Conservation (phyloP, 2,113 vertebrate genomes). For the Agapornis roseicollis region DNA sequence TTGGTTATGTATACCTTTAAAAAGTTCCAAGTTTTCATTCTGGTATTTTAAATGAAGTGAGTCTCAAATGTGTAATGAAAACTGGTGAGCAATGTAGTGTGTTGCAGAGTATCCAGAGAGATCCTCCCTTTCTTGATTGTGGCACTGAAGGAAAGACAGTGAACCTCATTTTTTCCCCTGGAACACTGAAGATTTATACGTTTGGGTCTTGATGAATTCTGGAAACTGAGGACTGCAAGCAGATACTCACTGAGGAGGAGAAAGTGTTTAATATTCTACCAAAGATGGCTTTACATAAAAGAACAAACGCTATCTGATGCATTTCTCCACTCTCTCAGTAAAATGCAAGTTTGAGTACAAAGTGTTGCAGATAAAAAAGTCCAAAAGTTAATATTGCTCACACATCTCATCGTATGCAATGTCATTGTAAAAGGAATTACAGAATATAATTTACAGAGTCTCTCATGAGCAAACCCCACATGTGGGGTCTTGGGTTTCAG, state of each 20-base stretch:
- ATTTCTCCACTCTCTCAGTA: background rate
- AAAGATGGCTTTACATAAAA: background rate
- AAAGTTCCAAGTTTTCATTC: background rate
- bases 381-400: background rate
- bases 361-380: background rate
- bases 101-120: background rate
- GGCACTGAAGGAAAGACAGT: background rate
- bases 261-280: background rate
- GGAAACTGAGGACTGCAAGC: background rate
- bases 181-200: background rate
- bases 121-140: background rate
- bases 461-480: background rate
- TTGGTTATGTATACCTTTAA: background rate
- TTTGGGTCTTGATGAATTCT: background rate
- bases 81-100: background rate
- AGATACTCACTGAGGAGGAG: background rate
- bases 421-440: background rate
- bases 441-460: background rate
- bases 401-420: background rate
- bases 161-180: background rate
- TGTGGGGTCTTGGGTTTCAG: background rate
- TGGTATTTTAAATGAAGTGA: background rate
- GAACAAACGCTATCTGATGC: background rate
- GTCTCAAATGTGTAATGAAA: slow-evolving; percentile 3
- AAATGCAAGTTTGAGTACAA: background rate